phyloP scores from a whole-genome alignment of 2,113 vertebrate genomes.

The Rhynchomys soricoides region DNA sequence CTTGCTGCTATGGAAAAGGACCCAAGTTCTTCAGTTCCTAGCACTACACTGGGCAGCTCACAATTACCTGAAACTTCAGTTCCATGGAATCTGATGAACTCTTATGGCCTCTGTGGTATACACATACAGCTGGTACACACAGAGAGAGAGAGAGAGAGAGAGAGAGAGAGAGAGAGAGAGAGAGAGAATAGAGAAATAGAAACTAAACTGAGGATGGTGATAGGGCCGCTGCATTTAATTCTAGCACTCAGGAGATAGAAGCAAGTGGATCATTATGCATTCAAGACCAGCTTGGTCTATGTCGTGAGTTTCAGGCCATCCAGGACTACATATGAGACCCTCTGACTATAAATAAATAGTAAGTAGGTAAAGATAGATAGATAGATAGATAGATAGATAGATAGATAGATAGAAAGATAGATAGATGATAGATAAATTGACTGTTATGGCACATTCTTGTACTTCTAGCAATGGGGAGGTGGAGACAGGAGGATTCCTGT shows the following conservation, averaged over 20 bases:
- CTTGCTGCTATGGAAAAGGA: background rate
- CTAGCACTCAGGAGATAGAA: background rate
- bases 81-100: background rate
- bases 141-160: background rate
- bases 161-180: background rate
- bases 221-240: background rate
- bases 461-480: background rate
- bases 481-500: background rate
- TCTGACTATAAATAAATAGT: background rate
- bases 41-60: background rate
- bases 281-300: background rate
- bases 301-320: background rate
- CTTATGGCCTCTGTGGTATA: background rate
- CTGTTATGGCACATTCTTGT: background rate
- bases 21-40: background rate
- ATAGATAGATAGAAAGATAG: no score
- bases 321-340: background rate
- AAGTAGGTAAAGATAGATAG: no score
- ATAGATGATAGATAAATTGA: background rate
- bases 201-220: background rate
- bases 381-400: no score
- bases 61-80: background rate
- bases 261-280: background rate
- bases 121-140: background rate
- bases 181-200: background rate